Base-by-base conservation (phyloP, 2,888 invertebrate genomes). In the Cataglyphis rosenhaueri region DNA sequence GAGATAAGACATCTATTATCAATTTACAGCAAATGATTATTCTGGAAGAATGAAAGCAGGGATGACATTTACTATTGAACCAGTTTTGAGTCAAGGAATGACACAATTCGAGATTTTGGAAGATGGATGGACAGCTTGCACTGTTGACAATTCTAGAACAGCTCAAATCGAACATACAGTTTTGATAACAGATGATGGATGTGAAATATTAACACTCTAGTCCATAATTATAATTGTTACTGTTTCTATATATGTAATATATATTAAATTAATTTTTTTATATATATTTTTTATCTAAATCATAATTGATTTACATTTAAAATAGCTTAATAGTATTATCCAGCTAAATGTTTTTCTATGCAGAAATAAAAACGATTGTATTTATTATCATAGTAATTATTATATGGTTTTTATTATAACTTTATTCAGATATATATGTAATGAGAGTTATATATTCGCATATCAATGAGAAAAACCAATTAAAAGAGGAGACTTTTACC, bases 41-140 rank as follows among this genome's bases (percentile, higher is more conserved):
- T 96, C 96, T 0, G 97, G 97, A 0, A 92, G 94, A 70, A 98
- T 99, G 98, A 93, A 96, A 89, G 95, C 97, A 3, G 98, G 98
- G n/a, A 98, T 98, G 98, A 97, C 98, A 0, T 99, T 99, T 92
- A 99, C 99, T 0, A 97, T 99, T 91, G 99, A 99, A 93, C 99
- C 99, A 12, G 97, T 97, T 10, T 92, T 99, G 21, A 96, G 97
- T 1, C 97, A 98, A 89, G 98, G 98, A 0, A 95, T 94, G 0
- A 95, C 95, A 61, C 95, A 96, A 79, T 95, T 97, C 1, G 95
- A 96, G 35, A 95, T 98, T 84, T 95, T 98, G 21, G 96, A 97
- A 74, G 99, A 99, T 94, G 97, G 97, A 0, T 99, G 99, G 99
- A 99, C 99, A 0, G 97, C 98, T 0, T 96, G 98, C 0, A 98